Evolutionary conservation across 2,113 vertebrate genomes (phyloP), one percentile per base, ranked within the genome.

Genomic region (Heterotilapia buettikoferi): DNA sequence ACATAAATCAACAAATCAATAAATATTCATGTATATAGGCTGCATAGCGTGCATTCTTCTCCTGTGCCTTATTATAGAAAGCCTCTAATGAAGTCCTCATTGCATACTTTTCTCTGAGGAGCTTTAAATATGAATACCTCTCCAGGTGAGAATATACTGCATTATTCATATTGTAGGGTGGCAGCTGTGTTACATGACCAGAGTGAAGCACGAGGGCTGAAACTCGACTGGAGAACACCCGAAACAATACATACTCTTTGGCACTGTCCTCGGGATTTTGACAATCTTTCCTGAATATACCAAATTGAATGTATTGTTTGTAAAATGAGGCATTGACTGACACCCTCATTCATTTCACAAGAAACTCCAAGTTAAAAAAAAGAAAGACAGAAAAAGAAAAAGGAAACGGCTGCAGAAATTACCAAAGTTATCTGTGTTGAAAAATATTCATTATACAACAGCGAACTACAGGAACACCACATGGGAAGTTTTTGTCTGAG

Each of bases 111-210:
- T 78, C 71, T 87, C 81, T 14, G 63, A 80, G 79, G 85, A 52
- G 47, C 68, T 87, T 89, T 88, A 89, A 90, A 92, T 89, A 88
- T 82, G 61, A 92, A 91, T 82, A 52, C 18, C 21, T 82, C 71
- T 56, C 29, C 80, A 83, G 90, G 50, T 80, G 24, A 85, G 29
- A 84, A 89, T 87, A 59, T 85, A 16, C 12, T 83, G 26, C 81
- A 87, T 91, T 91, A 92, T 91, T 90, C 45, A 93, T 87, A 21
- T n/a, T 80, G 52, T 29, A n/a, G 31, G 50, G 80, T 7, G 45
- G 82, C 43, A 76, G 66, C 26, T 80, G 57, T 38, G 84, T 53
- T 26, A 76, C 85, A 38, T 80, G 71, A 80, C 31, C 57, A 45
- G 73, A 56, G 24, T 87, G 33, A 90, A 50, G 45, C 57, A 87